Evolutionary conservation across 2,888 invertebrate species (phyloP).

Genomic region (Cataglyphis rosenhaueri): DNA sequence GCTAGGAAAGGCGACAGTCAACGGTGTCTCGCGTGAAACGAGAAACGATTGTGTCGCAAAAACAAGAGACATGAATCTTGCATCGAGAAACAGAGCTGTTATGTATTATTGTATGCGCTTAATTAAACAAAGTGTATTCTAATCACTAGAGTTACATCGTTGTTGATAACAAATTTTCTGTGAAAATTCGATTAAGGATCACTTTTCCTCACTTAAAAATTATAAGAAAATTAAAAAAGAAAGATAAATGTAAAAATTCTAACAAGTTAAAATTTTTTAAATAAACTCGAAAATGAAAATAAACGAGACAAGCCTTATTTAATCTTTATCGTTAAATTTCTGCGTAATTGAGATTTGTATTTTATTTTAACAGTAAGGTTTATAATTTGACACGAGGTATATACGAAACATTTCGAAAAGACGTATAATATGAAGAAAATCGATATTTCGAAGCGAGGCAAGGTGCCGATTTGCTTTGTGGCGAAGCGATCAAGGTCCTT

Average conservation of each 20-base stretch:
- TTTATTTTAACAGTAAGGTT: neutral
- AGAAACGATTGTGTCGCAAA: constrained; percentile 35
- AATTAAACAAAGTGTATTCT: constrained; percentile 32
- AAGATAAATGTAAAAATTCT: neutral
- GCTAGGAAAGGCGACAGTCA: constrained; percentile 25
- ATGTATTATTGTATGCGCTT: constrained; percentile 37
- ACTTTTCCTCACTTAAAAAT: neutral
- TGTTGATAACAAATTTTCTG: constrained; percentile 6
- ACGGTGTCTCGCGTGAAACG: constrained; percentile 43
- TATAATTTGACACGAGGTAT: neutral
- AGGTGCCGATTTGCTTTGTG: constrained; percentile 78
- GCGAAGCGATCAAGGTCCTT: constrained; percentile 83
- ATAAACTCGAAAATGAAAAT: neutral
- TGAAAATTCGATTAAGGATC: neutral
- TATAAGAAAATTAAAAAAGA: neutral
- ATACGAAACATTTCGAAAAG: constrained; percentile 1
- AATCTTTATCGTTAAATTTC: neutral
- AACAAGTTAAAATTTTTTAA: neutral
- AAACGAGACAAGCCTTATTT: neutral
- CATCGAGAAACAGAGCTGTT: constrained; percentile 30
- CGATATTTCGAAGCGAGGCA: constrained; percentile 46
- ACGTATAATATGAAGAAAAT: constrained; percentile 26
- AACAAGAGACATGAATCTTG: constrained; percentile 34
- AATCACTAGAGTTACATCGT: constrained; percentile 21
- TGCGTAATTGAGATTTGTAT: neutral